phyloP scores from a whole-genome alignment of 2,888 invertebrate species.

The Cephonodes hylas region DNA sequence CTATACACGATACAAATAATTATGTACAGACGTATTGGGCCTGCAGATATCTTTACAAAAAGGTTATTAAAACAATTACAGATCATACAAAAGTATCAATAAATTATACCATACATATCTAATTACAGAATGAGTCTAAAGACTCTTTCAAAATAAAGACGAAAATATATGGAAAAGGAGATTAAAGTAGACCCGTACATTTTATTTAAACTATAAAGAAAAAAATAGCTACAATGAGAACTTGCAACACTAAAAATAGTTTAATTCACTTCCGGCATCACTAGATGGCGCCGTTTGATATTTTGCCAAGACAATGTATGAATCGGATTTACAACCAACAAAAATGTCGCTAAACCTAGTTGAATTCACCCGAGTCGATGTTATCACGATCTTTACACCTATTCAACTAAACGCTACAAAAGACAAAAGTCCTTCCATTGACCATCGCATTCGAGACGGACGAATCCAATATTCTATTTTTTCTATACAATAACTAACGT shows the following conservation, averaged over 20 bases:
- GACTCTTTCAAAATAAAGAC: no score
- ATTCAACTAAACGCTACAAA: neutral
- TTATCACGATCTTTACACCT: neutral
- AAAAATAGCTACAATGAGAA: neutral
- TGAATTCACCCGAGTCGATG: neutral
- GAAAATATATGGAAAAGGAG: no score
- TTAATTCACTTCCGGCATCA: neutral
- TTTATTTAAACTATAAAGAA: no score
- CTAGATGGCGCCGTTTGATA: neutral
- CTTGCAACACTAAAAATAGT: neutral
- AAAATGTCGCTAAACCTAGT: neutral
- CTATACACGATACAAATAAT: no score
- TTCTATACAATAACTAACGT: neutral
- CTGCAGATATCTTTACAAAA: no score
- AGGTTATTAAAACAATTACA: no score
- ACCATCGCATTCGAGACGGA: neutral
- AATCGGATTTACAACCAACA: neutral
- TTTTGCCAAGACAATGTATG: neutral
- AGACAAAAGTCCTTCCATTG: slow-evolving; percentile 5
- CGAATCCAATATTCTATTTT: neutral
- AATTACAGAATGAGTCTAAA: no score
- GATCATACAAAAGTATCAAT: no score
- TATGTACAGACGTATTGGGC: no score
- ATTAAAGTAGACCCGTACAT: no score
- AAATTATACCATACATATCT: no score